Conservation (phyloP, 2,113 vertebrate species). For the Corythaixoides concolor region DNA sequence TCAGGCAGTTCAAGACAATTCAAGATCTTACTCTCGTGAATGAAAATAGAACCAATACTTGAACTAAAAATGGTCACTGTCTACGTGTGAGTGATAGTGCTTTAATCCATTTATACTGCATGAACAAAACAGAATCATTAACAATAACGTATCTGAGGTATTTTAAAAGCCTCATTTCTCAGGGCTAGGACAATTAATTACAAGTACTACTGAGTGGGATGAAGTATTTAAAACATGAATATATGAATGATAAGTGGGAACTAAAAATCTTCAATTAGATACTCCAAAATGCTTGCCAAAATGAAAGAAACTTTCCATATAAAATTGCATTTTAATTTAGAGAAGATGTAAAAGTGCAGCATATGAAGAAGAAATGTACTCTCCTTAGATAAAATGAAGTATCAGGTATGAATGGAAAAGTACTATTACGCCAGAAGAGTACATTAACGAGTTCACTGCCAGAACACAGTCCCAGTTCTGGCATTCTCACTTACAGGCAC, state of each 20-base stretch:
- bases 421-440: background rate
- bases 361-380: background rate
- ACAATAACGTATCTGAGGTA: background rate
- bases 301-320: background rate
- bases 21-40: background rate
- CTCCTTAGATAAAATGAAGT: background rate
- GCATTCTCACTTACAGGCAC: background rate
- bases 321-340: background rate
- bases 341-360: background rate
- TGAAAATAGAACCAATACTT: background rate
- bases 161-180: background rate
- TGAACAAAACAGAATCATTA: background rate
- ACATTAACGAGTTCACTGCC: background rate
- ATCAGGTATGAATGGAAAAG: background rate
- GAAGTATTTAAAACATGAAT: background rate
- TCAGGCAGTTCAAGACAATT: background rate
- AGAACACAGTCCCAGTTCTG: background rate
- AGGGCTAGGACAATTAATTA: background rate
- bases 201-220: background rate
- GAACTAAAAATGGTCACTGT: background rate
- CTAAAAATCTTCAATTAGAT: background rate
- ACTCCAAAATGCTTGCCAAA: background rate
- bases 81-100: background rate
- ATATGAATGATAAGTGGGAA: background rate
- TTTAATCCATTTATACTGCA: background rate